Conservation (phyloP, 2,888 invertebrate genomes). For the Saturnia pavonia region DNA sequence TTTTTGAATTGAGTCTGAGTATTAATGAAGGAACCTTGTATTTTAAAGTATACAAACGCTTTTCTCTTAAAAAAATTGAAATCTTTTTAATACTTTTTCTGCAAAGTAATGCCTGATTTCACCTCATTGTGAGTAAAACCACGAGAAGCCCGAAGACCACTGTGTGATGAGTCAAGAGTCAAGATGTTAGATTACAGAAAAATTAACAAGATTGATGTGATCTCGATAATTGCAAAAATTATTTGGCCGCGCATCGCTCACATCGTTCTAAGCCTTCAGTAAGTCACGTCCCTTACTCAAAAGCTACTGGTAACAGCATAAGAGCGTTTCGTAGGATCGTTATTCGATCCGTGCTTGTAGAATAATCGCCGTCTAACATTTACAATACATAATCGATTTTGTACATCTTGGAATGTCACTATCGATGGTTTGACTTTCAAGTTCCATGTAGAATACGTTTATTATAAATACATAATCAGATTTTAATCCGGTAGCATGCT, state of each 20-base stretch:
- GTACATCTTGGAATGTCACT: conserved; percentile 48
- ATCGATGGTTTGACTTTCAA: conserved; percentile 34
- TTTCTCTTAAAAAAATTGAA: too few relatives aligned
- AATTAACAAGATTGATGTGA: too few relatives aligned
- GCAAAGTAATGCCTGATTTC: too few relatives aligned
- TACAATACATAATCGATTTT: conserved; percentile 50
- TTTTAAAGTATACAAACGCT: too few relatives aligned
- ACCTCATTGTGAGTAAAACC: too few relatives aligned
- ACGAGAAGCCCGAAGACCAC: too few relatives aligned
- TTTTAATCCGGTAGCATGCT: background rate
- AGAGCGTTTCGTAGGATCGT: conserved; percentile 50
- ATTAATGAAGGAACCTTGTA: too few relatives aligned
- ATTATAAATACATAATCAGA: conserved; percentile 6
- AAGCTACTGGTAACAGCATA: conserved; percentile 54
- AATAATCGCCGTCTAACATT: conserved; percentile 45
- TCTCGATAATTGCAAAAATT: background rate
- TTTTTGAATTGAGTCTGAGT: too few relatives aligned
- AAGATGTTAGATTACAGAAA: too few relatives aligned
- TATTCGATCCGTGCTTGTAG: conserved; percentile 44
- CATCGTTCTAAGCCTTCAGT: conserved; percentile 25
- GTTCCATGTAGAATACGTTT: background rate
- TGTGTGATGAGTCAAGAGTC: too few relatives aligned
- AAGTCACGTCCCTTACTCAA: conserved; percentile 28
- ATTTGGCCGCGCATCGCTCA: background rate
- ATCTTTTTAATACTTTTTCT: too few relatives aligned